Base-by-base conservation (phyloP, 2,888 invertebrate species). In the Octonoba sinensis region DNA sequence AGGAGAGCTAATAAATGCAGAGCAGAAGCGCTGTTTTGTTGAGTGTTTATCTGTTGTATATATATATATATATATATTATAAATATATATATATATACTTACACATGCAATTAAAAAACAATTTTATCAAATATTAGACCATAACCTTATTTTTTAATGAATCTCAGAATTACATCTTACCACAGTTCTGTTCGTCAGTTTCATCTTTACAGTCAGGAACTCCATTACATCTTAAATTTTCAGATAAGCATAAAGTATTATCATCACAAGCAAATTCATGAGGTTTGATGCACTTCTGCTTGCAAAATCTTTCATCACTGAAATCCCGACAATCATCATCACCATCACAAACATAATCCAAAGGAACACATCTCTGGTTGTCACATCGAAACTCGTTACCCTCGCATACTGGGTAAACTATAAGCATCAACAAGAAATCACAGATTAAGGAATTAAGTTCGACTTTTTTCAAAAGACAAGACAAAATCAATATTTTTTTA, bases 231-330 rank as follows among this genome's bases (percentile, higher is more conserved):
- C 86, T 85, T 44, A 88, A 87, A 18, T 83, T 85, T 24, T 86
- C 84, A 2, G 89, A 87, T 15, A 91, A 85, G 85, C 91, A 91
- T 16, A 87, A 87, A 24, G 87, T 90, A 72, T 91, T 89, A 0
- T 90, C 89, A 4, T 88, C 87, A 86, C 93, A 93, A 75, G 90
- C 90, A 59, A 91, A 89, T 87, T 92, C 88, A 54, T 86, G 74
- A 2, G 85, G 73, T 8, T 81, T 82, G 84, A 90, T 88, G 85
- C 91, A 91, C 65, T 87, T 85, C 6, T 88, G 86, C 44, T 86
- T 88, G 87, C 94, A 94, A 84, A 90, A 90, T 59, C 89, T 88
- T 89, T 94, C 94, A 89, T 95, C 94, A 91, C 92, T 89, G 92
- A 93, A 82, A 72, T 88, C 87, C 18, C 91, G 90, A 89, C 94